A percentile compares a stretch with the other conserved stretches of the same genome.
phyloP scores from a whole-genome alignment of 1,140 invertebrate species.

The Maconellicoccus hirsutus region DNA sequence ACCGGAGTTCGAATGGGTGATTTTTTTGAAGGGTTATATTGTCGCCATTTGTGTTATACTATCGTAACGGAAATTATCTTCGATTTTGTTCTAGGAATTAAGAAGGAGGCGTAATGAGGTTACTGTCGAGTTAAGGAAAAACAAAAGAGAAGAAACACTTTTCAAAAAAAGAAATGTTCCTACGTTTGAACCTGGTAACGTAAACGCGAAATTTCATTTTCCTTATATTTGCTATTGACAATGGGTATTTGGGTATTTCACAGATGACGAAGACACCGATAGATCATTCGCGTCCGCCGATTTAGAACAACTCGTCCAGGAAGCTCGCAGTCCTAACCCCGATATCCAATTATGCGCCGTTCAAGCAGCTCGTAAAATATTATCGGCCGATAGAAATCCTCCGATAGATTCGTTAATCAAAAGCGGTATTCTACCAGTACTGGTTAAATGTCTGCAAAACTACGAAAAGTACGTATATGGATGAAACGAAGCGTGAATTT shows the following conservation, averaged over 20 bases:
- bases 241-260: too few relatives aligned
- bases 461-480: conserved; percentile 49
- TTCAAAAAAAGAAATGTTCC: conserved; percentile 92
- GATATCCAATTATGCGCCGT: conserved; percentile 65
- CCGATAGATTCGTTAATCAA: conserved; percentile 95
- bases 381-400: conserved; percentile 95
- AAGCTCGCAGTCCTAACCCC: conserved; percentile 56
- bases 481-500: not conserved
- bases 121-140: conserved; percentile 89
- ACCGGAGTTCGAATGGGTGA: too few relatives aligned
- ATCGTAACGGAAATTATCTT: too few relatives aligned
- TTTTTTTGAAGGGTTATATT: not conserved
- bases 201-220: too few relatives aligned
- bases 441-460: conserved; percentile 78
- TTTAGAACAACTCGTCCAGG: conserved; percentile 50
- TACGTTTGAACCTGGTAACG: conserved; percentile 56
- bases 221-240: too few relatives aligned
- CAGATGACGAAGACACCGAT: conserved; percentile 62
- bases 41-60: too few relatives aligned
- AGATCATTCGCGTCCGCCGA: conserved; percentile 51
- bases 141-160: conserved; percentile 91
- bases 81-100: conserved; percentile 72
- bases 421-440: conserved; percentile 84
- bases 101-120: conserved; percentile 88
- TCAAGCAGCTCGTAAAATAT: conserved; percentile 78